phyloP scores from a whole-genome alignment of 64 coral and sea anemone species.

The Astreopora myriophthalma region DNA sequence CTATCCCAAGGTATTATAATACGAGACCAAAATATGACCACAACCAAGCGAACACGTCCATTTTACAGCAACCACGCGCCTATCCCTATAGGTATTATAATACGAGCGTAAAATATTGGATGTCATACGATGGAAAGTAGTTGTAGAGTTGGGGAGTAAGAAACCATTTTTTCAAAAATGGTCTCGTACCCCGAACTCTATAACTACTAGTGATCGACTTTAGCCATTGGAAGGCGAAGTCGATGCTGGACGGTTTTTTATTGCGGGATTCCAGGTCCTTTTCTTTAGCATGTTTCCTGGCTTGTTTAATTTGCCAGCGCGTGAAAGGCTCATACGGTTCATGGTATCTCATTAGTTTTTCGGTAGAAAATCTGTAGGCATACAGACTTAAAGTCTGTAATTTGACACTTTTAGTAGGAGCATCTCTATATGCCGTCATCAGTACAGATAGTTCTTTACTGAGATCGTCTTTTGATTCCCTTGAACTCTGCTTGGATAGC shows the following conservation, averaged over 20 bases:
- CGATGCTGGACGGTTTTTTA: slow-evolving; percentile 54
- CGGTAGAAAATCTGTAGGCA: slow-evolving; percentile 44
- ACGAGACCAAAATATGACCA: too few relatives aligned
- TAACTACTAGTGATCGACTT: slow-evolving; percentile 78
- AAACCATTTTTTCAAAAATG: too few relatives aligned
- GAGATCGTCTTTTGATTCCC: not conserved
- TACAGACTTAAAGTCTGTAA: slow-evolving; percentile 70
- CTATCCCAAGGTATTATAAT: too few relatives aligned
- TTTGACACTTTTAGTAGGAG: slow-evolving; percentile 59
- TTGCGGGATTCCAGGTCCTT: slow-evolving; percentile 28
- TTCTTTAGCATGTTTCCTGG: slow-evolving; percentile 53
- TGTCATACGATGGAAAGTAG: too few relatives aligned
- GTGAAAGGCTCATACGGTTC: slow-evolving; percentile 21
- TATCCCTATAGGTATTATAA: too few relatives aligned
- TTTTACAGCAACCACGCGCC: too few relatives aligned
- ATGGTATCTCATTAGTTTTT: slow-evolving; percentile 43
- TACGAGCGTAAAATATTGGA: too few relatives aligned
- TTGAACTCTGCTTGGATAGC: not conserved
- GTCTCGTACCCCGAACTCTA: too few relatives aligned
- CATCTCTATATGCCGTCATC: slow-evolving; percentile 63
- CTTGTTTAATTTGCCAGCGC: slow-evolving; percentile 68
- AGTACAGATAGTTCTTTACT: slow-evolving; percentile 30
- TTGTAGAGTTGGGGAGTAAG: too few relatives aligned
- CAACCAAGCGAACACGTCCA: too few relatives aligned
- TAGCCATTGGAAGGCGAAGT: slow-evolving; percentile 50